Percentiles rank a stretch among this genome's conserved stretches.
These are phyloP conservation scores for Rhinella marina DNA, from an alignment of 2,797 vertebrate genomes.

Conservation along the genomic window DNA sequence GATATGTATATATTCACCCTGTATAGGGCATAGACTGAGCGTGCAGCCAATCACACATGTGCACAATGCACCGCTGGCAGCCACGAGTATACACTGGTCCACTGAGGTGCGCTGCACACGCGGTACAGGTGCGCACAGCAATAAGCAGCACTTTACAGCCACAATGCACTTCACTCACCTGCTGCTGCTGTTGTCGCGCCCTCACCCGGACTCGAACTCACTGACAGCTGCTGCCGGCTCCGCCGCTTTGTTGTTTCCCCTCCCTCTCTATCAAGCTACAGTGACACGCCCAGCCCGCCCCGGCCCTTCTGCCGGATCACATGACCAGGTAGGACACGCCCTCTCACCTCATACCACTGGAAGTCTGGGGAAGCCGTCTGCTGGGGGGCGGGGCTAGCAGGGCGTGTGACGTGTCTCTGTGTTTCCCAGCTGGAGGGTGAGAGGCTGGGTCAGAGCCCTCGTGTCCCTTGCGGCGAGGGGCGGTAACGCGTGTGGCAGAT, in stretches of 20 bases:
- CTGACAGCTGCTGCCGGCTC: constrained; percentile 56
- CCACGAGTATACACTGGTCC: background rate
- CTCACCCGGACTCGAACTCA: constrained; percentile 20
- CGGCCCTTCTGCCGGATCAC: constrained; percentile 2
- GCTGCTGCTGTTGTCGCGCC: background rate
- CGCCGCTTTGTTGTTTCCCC: constrained; percentile 53
- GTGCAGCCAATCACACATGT: background rate
- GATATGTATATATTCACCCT: too few relatives aligned
- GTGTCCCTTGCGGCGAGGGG: background rate
- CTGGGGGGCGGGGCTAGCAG: constrained; percentile 4
- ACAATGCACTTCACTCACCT: constrained; percentile 49
- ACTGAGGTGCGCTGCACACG: background rate
- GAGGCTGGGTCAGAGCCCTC: too few relatives aligned
- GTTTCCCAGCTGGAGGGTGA: background rate
- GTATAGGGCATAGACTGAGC: too few relatives aligned
- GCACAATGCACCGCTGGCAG: constrained; percentile 4
- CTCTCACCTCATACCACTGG: background rate
- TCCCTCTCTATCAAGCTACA: constrained; percentile 31
- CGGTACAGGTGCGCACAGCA: too few relatives aligned
- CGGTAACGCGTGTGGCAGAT: background rate
- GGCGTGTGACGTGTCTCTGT: background rate
- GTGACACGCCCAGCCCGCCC: constrained; percentile 32
- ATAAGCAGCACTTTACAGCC: too few relatives aligned
- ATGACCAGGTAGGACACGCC: constrained; percentile 15
- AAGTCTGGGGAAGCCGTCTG: constrained; percentile 48